Conservation (phyloP, 2,888 invertebrate species). For the Sepiola atlantica region DNA sequence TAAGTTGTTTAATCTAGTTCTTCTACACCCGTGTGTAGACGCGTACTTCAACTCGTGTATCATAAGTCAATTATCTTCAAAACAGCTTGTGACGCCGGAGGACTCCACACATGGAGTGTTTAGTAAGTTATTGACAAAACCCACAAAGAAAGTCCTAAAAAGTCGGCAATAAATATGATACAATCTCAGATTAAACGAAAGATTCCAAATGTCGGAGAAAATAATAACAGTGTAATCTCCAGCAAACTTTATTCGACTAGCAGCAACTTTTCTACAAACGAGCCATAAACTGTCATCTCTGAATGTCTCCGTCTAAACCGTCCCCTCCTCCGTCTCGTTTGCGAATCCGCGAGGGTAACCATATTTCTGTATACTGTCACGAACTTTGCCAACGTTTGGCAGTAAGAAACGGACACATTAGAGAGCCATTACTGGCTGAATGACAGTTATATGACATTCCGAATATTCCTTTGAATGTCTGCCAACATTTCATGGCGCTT, state of each 20-base stretch:
- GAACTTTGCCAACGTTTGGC: background rate
- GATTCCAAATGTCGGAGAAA: too few relatives aligned
- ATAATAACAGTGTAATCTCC: too few relatives aligned
- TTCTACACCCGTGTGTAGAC: too few relatives aligned
- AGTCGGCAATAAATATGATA: too few relatives aligned
- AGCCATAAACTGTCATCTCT: background rate
- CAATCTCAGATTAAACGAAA: too few relatives aligned
- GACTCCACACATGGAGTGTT: too few relatives aligned
- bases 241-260: background rate
- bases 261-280: background rate
- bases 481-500: background rate
- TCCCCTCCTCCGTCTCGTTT: background rate
- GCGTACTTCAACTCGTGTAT: too few relatives aligned
- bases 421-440: background rate
- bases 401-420: background rate
- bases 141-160: too few relatives aligned
- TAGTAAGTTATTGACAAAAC: too few relatives aligned
- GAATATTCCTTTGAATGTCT: background rate
- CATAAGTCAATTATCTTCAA: too few relatives aligned
- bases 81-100: too few relatives aligned
- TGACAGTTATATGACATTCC: slow-evolving; percentile 16
- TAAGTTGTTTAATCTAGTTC: too few relatives aligned
- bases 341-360: background rate
- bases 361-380: background rate
- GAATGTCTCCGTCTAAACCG: background rate